Evolutionary conservation across 2,113 vertebrate genomes (phyloP).

Genomic region (Corythornis vintsioides): DNA sequence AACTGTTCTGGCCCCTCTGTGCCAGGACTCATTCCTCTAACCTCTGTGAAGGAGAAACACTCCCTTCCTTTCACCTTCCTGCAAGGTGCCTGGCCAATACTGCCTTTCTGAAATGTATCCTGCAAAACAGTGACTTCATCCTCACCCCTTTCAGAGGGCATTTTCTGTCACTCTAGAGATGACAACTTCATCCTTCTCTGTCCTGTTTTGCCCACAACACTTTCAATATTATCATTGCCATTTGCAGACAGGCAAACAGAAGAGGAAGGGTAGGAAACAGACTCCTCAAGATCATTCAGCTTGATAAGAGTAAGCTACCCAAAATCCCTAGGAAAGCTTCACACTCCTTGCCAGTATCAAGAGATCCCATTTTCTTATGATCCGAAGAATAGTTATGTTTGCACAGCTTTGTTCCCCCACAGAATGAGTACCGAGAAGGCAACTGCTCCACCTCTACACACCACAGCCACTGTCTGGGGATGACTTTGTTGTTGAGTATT

Average conservation of each 20-base stretch:
- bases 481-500: background rate
- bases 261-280: background rate
- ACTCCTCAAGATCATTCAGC: background rate
- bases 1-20: background rate
- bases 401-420: too few relatives aligned
- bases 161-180: background rate
- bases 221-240: too few relatives aligned
- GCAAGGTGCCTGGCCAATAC: background rate
- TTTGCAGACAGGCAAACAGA: background rate
- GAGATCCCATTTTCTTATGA: too few relatives aligned
- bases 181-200: background rate
- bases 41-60: background rate
- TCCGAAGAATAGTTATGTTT: too few relatives aligned
- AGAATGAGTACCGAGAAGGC: background rate
- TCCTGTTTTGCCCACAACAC: background rate
- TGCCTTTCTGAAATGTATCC: background rate
- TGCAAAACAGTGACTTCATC: background rate
- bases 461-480: accelerated
- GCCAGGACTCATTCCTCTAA: background rate
- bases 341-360: too few relatives aligned
- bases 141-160: background rate
- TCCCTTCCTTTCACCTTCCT: background rate
- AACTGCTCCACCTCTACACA: background rate
- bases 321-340: too few relatives aligned
- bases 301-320: too few relatives aligned